Base-by-base conservation (phyloP, 2,888 invertebrate genomes). In the Acanthosoma haemorrhoidale region DNA sequence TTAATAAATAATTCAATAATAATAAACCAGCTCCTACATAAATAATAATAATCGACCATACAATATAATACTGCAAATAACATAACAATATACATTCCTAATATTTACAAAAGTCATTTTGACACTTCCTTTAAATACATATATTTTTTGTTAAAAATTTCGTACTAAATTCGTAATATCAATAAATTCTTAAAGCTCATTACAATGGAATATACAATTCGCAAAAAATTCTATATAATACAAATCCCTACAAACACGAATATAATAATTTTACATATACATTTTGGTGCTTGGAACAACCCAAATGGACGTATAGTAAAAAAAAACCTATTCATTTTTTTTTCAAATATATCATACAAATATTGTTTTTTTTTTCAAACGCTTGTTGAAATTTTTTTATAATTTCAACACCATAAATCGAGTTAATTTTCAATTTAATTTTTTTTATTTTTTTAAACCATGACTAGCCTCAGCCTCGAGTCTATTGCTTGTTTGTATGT, bases 231-330 rank as follows among this genome's bases (percentile, higher is more conserved):
- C 68, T 64, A 71, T 73, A 73, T 71, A 68, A 70, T 71, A 73
- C 73, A 73, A 71, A 70, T 60, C 70, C 68, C 73, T 73, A 73
- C 73, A 67, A 69, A 73, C 71, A 73, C 73, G 70, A 68, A 71
- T 71, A 70, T 73, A 70, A 61, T 68, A 68, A 68, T 64, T 69
- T 71, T 57, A 59, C 51, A 66, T 70, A 67, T 51, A 70, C 70
- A 70, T 34, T 71, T 70, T 73, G 72, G 72, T 73, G 72, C 73
- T 73, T 71, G 73, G 73, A 73, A 73, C 73, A 73, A 73, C 73
- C 73, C 73, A 67, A 71, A 70, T 70, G 70, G 71, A 73, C 73
- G 73, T 73, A 73, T 73, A 73, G 73, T 57, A 71, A 72, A 70
- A 71, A 73, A 71, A 15, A 64, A 36, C 29, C 68, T 67, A 67